A percentile compares a stretch with the other conserved stretches of the same genome.
Evolutionary conservation across 2,113 vertebrate genomes (phyloP).

Genomic region (Halichoeres trimaculatus): DNA sequence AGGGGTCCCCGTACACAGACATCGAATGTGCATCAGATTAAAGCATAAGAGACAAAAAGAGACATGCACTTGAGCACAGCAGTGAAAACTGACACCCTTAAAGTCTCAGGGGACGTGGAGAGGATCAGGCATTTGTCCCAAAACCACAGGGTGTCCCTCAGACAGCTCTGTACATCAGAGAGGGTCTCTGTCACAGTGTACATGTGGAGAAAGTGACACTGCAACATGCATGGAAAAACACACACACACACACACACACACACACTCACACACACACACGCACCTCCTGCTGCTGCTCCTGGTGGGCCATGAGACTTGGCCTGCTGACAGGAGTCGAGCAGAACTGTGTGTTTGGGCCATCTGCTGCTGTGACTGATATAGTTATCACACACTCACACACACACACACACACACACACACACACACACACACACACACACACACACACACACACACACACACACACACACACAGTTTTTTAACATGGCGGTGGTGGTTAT

Average conservation of each 20-base stretch:
- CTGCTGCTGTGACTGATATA: constrained; percentile 64
- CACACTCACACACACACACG: constrained; percentile 5
- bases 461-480: neutral
- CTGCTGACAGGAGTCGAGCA: constrained; percentile 53
- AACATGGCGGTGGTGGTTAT: too few relatives aligned
- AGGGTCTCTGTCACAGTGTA: constrained; percentile 29
- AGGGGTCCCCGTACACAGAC: neutral
- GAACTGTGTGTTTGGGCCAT: constrained; percentile 58
- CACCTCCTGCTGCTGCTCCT: constrained; percentile 59
- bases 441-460: constrained; percentile 1
- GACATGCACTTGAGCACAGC: neutral
- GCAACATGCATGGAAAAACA: neutral
- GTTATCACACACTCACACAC: constrained; percentile 28
- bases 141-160: constrained; percentile 43
- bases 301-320: constrained; percentile 46
- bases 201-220: neutral
- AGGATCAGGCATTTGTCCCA: constrained; percentile 35
- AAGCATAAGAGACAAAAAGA: neutral
- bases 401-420: constrained; percentile 1
- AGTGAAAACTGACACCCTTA: constrained; percentile 29
- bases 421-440: neutral
- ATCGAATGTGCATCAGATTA: neutral
- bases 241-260: neutral
- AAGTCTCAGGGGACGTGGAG: constrained; percentile 35
- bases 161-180: constrained; percentile 51